A percentile compares a stretch with the other conserved stretches of the same genome.
Evolutionary conservation across 1,140 invertebrate species (phyloP).

Genomic region (Macrobrachium rosenbergii): DNA sequence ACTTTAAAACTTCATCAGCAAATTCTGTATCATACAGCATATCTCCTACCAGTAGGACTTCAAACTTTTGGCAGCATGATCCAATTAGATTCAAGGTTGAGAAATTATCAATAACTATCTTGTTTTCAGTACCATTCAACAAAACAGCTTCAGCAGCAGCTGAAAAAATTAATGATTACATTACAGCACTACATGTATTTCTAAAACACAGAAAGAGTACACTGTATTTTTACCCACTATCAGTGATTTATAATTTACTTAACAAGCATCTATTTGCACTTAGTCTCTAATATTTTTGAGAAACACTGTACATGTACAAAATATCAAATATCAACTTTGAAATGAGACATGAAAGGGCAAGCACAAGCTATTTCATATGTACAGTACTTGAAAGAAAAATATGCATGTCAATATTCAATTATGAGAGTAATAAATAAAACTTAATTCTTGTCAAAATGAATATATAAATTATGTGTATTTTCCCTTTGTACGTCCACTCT

Average conservation of each 20-base stretch:
- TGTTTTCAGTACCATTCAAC: conserved; percentile 41
- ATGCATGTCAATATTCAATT: no score
- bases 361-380: no score
- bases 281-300: background rate
- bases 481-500: no score
- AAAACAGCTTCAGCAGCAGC: conserved; percentile 39
- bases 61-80: background rate
- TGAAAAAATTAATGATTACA: background rate
- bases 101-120: conserved; percentile 13
- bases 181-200: background rate
- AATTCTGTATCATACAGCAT: conserved; percentile 53
- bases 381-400: no score
- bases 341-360: no score
- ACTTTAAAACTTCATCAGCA: conserved; percentile 45
- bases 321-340: no score
- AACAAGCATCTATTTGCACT: background rate
- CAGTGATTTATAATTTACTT: no score
- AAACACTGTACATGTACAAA: background rate
- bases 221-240: no score
- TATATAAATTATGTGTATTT: no score
- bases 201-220: no score
- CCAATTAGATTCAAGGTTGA: conserved; percentile 42
- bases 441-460: no score
- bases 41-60: conserved; percentile 47
- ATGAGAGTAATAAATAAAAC: no score